These are phyloP conservation scores for Sigmodon hispidus DNA, from an alignment of 2,113 vertebrate genomes.

Conservation along the genomic window DNA sequence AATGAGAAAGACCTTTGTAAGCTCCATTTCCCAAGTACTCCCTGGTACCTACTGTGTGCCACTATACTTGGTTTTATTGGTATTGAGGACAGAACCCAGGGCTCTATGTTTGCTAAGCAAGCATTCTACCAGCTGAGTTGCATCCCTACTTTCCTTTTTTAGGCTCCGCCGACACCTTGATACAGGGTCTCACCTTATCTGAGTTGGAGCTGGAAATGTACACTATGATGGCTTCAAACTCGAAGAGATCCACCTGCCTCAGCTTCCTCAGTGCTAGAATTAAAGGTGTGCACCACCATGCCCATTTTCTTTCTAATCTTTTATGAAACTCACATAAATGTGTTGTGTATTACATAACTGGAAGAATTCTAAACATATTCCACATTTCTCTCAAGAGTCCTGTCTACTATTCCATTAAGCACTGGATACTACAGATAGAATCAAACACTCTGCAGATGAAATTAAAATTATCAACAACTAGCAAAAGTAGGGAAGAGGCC, in stretches of 20 bases:
- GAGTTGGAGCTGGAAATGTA: neutral
- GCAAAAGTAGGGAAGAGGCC: neutral
- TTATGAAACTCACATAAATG: conserved; percentile 22
- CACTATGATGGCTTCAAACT: neutral
- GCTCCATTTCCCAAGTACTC: neutral
- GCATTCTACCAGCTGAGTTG: neutral
- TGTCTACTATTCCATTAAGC: neutral
- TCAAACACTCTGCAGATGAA: neutral
- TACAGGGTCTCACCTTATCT: neutral
- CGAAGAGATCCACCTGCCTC: neutral
- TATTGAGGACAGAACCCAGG: neutral
- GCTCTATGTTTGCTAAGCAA: neutral
- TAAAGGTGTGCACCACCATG: neutral
- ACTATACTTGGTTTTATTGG: neutral
- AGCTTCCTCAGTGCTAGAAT: neutral
- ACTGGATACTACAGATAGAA: neutral
- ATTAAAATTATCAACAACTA: conserved; percentile 24
- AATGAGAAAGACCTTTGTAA: neutral
- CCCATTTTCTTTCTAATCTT: conserved; percentile 21
- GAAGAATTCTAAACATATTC: conserved; percentile 33
- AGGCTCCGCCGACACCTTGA: too few species aligned
- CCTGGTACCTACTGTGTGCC: neutral
- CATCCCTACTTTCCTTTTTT: neutral
- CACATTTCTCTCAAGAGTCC: neutral
- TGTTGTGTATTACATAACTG: neutral